Evolutionary conservation across 2,113 vertebrate species (phyloP).

Genomic region (Emydocephalus ijimae): DNA sequence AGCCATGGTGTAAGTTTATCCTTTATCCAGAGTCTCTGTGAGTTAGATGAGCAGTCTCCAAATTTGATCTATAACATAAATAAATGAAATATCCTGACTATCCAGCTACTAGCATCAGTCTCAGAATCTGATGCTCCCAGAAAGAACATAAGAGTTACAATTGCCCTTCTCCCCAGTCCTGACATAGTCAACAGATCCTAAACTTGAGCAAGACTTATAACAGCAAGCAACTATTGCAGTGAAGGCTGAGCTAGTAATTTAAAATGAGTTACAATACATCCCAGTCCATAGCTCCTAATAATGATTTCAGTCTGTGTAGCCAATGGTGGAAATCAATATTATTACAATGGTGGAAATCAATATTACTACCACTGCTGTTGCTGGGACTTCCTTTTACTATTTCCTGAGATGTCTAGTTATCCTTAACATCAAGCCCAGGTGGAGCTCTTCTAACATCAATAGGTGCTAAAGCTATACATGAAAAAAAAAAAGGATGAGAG

Average conservation of each 20-base stretch:
- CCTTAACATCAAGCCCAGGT: not conserved
- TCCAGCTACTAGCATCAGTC: not conserved
- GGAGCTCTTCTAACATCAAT: conserved; percentile 34
- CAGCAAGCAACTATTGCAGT: not conserved
- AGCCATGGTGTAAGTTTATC: not conserved
- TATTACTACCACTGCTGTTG: not conserved
- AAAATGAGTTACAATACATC: not conserved
- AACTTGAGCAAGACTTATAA: not conserved
- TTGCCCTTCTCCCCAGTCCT: not conserved
- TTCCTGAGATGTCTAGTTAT: not conserved
- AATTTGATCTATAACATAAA: not conserved
- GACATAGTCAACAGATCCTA: not conserved
- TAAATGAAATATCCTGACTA: not conserved
- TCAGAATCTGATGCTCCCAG: not conserved
- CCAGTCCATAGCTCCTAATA: not conserved
- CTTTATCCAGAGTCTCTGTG: not conserved
- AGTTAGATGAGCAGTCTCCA: not conserved
- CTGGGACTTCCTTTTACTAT: not conserved
- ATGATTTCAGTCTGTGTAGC: not conserved
- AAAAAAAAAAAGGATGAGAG: not conserved
- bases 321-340: not conserved
- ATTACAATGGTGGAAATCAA: not conserved
- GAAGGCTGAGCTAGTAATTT: not conserved
- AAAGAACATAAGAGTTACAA: not conserved
- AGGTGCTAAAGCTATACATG: not conserved